Evolutionary conservation across 2,797 vertebrate genomes (phyloP).

Genomic region (Lacerta bilineata): DNA sequence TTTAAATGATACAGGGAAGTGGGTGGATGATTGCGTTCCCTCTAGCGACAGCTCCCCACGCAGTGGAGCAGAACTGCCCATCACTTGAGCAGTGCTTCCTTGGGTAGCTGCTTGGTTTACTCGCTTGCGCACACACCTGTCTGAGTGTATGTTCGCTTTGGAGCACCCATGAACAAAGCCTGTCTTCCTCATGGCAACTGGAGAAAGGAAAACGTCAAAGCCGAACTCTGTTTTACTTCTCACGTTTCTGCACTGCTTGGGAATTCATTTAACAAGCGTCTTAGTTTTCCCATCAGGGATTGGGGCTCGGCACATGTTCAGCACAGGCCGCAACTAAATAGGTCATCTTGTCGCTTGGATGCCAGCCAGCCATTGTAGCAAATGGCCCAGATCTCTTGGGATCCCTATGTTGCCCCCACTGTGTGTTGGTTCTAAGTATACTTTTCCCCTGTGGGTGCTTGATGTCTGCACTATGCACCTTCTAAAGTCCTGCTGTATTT

Average conservation of each 20-base stretch:
- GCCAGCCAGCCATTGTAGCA: not conserved
- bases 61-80: not conserved
- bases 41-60: not conserved
- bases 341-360: not conserved
- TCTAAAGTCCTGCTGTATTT: not conserved
- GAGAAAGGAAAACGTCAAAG: not conserved
- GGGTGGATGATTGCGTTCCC: not conserved
- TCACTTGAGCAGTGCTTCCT: not conserved
- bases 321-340: not conserved
- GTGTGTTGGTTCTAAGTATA: not conserved
- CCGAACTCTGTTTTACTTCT: too few relatives aligned
- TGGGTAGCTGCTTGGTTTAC: too few relatives aligned
- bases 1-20: not conserved
- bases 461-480: conserved; percentile 13
- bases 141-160: not conserved
- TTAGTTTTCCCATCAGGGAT: not conserved
- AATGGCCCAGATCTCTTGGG: not conserved
- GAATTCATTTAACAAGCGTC: not conserved
- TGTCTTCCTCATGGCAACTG: not conserved
- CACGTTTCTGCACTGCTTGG: not conserved
- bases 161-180: not conserved
- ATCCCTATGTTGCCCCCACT: not conserved
- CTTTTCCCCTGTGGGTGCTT: conserved; percentile 11
- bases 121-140: not conserved
- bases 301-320: not conserved